Evolutionary conservation across 2,113 vertebrate genomes (phyloP).

Genomic region (Phalacrocorax pelagicus): DNA sequence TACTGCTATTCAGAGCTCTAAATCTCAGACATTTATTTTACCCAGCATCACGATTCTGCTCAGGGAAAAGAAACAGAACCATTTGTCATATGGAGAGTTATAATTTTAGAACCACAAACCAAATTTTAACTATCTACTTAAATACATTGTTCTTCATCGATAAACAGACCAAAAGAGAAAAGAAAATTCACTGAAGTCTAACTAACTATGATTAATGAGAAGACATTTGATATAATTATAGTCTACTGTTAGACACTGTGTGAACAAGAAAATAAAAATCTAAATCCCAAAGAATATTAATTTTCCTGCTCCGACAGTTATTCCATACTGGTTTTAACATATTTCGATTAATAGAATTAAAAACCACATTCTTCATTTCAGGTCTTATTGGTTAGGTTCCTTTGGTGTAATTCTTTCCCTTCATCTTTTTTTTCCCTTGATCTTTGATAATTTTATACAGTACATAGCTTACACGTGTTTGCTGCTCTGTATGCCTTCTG

Average conservation of each 20-base stretch:
- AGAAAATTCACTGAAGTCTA: neutral
- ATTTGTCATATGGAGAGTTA: neutral
- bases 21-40: neutral
- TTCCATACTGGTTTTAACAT: neutral
- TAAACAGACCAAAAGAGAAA: neutral
- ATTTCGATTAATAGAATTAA: neutral
- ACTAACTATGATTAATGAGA: neutral
- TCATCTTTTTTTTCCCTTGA: neutral
- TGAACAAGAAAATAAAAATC: neutral
- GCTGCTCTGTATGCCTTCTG: neutral
- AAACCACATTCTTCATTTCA: neutral
- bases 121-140: neutral
- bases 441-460: neutral
- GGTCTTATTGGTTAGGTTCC: neutral
- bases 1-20: neutral
- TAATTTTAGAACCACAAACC: neutral
- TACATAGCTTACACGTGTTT: neutral
- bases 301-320: neutral
- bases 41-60: neutral
- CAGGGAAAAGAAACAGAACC: neutral
- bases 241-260: neutral
- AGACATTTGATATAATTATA: neutral
- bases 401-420: neutral
- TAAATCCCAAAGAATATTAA: neutral
- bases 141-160: neutral